Base-by-base conservation (phyloP, 2,113 vertebrate species). In the Orientallactaga bullata region DNA sequence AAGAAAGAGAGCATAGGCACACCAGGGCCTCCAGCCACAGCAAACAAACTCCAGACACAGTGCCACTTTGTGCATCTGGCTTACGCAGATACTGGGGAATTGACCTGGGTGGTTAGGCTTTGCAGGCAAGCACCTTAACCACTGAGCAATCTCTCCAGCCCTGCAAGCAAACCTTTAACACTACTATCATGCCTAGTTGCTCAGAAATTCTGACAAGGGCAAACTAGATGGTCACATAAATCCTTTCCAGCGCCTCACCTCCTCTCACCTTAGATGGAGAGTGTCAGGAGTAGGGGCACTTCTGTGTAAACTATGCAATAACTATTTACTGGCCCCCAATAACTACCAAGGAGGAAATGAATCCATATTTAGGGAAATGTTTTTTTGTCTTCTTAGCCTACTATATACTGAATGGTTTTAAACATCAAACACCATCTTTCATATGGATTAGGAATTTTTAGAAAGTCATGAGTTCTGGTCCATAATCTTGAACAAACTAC, bases 311-410 rank as follows among this genome's bases (percentile, higher is more conserved):
- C 58, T n/a, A 28, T n/a, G 35, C 15, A 24, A 21, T 71, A 42
- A n/a, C 72, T 79, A 28, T 16, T n/a, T 90, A 30, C 37, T 58
- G 76, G 32, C 79, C 61, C 16, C 30, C 37, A 78, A 2, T 80
- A 85, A 94, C 32, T 18, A 88, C 39, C 35, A 77, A 47, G 11
- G 89, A 87, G 26, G 68, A 79, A 90, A 88, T 47, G 28, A 90
- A 88, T 3, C 20, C 39, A 90, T 78, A 30, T 12, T 83, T 39
- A 88, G 35, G 42, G 21, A 93, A 87, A 47, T 51, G 20, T 21
- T 71, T n/a, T 26, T 20, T 61, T 35, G 63, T 96, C 78, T 83
- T 80, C 42, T 84, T 60, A 74, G 68, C 23, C 42, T 83, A 77
- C 23, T n/a, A 21, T 55, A 55, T 69, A 81, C 60, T 74, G 20